These are phyloP conservation scores for Craseonycteris thonglongyai DNA, from an alignment of 2,113 vertebrate species.

Conservation along the genomic window DNA sequence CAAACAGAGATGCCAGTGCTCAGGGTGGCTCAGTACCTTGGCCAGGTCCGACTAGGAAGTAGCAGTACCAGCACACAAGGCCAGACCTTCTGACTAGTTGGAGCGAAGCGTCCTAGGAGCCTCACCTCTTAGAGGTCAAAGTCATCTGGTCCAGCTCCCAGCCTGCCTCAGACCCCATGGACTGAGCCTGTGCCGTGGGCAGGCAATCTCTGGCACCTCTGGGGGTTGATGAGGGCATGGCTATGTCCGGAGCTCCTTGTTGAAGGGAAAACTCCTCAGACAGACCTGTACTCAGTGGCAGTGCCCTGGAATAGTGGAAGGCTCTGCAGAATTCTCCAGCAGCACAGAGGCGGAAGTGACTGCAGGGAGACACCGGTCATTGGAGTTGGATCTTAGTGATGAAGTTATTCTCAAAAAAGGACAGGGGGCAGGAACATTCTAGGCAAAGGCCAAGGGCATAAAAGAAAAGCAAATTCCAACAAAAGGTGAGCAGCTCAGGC, in stretches of 20 bases:
- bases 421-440: neutral
- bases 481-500: neutral
- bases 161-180: neutral
- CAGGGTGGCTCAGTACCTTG: neutral
- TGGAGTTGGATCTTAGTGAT: neutral
- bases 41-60: neutral
- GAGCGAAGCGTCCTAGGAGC: neutral
- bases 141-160: neutral
- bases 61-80: neutral
- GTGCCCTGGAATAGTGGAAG: fast-evolving
- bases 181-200: neutral
- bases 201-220: neutral
- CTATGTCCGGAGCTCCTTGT: neutral
- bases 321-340: neutral
- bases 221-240: neutral
- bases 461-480: neutral
- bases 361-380: neutral
- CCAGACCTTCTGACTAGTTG: neutral
- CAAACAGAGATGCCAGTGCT: neutral
- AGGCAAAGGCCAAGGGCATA: neutral
- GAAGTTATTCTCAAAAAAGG: neutral
- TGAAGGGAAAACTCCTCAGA: neutral
- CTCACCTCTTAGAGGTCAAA: neutral
- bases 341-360: neutral
- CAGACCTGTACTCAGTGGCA: fast-evolving